A percentile compares a stretch with the other conserved stretches of the same genome.
Conservation (phyloP, 2,888 invertebrate species). For the Synanthedon formicaeformis region DNA sequence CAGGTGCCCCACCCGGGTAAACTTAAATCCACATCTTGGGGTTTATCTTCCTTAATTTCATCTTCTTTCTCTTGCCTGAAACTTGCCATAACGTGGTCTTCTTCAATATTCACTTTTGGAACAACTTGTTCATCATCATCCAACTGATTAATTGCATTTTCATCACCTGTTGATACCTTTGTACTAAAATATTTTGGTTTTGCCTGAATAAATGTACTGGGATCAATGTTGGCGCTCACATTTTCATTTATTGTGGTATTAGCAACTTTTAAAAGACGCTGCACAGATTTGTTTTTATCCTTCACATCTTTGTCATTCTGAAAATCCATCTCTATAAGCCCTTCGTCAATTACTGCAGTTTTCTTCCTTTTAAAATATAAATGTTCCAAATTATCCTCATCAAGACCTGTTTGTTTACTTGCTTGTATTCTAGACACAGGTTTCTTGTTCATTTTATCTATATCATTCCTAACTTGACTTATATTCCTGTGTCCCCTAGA, state of each 20-base stretch:
- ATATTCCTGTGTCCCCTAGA: too few species aligned
- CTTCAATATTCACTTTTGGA: too few species aligned
- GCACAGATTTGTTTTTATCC: too few species aligned
- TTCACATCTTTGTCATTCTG: conserved; percentile 11
- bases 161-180: conserved; percentile 67
- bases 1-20: too few species aligned
- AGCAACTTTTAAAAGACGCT: too few species aligned
- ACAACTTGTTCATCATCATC: too few species aligned
- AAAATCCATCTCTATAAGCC: conserved; percentile 61
- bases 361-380: conserved; percentile 68
- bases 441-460: conserved; percentile 26
- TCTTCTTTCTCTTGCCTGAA: too few species aligned
- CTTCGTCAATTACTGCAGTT: conserved; percentile 73
- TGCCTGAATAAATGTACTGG: conserved; percentile 74
- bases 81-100: too few species aligned
- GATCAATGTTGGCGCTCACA: conserved; percentile 69
- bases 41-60: too few species aligned
- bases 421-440: conserved; percentile 16
- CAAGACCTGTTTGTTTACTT: neutral
- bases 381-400: conserved; percentile 59
- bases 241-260: conserved; percentile 3
- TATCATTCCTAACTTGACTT: too few species aligned
- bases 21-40: too few species aligned
- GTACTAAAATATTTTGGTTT: conserved; percentile 74
- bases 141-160: conserved; percentile 68